Evolutionary conservation across 2,888 invertebrate species (phyloP).

Genomic region (Galerucella pusilla): DNA sequence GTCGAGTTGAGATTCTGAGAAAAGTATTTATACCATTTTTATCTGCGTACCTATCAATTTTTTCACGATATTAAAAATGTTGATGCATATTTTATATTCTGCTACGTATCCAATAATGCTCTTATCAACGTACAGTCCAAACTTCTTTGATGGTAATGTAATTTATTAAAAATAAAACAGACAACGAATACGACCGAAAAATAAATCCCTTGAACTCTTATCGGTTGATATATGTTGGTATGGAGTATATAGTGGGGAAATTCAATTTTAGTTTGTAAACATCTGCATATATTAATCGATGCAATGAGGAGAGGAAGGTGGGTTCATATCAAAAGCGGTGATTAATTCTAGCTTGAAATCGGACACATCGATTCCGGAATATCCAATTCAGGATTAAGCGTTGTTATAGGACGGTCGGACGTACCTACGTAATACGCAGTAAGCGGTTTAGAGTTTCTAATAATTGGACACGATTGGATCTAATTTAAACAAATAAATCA

Average conservation of each 20-base stretch:
- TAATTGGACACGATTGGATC: background rate
- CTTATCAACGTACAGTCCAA: background rate
- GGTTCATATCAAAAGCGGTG: conserved; percentile 15
- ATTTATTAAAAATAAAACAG: conserved; percentile 1
- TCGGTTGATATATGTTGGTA: background rate
- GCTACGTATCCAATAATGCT: too few species aligned
- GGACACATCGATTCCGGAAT: conserved; percentile 19
- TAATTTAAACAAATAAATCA: background rate
- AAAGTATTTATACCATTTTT: too few species aligned
- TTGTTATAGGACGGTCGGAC: background rate
- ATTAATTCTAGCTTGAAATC: conserved; percentile 26
- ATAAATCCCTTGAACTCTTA: conserved; percentile 15
- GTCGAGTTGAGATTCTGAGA: too few species aligned
- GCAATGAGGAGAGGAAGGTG: conserved; percentile 7
- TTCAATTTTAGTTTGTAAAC: conserved; percentile 18
- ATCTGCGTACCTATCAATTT: too few species aligned
- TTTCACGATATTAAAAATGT: too few species aligned
- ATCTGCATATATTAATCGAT: conserved; percentile 33
- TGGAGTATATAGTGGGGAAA: conserved; percentile 1
- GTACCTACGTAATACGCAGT: conserved; percentile 6
- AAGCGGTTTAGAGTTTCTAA: conserved; percentile 4
- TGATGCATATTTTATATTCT: background rate
- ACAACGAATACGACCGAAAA: background rate
- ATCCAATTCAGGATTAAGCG: conserved; percentile 13
- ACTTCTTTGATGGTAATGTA: background rate